Conservation (phyloP, 2,113 vertebrate species). For the Elaphurus davidianus region DNA sequence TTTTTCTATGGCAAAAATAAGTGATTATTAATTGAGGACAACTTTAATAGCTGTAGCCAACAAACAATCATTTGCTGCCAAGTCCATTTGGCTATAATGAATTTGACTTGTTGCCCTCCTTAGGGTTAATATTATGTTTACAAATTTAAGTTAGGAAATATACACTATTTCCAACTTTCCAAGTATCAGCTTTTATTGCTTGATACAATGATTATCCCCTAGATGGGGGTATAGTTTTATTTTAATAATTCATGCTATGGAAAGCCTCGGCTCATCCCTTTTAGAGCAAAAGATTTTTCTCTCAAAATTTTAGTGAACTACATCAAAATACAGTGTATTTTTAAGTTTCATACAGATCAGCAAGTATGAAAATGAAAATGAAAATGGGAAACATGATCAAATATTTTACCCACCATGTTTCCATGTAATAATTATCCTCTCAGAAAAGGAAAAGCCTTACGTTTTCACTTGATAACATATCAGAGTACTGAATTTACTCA, state of each 20-base stretch:
- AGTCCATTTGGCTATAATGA: not conserved
- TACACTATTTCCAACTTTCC: not conserved
- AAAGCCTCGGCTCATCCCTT: not conserved
- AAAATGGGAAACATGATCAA: not conserved
- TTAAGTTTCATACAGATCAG: not conserved
- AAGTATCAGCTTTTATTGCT: not conserved
- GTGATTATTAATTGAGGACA: not conserved
- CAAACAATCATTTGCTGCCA: not conserved
- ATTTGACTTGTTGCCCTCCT: not conserved
- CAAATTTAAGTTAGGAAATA: not conserved
- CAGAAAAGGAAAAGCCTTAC: not conserved
- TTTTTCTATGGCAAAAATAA: not conserved
- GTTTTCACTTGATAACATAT: not conserved
- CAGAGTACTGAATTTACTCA: not conserved
- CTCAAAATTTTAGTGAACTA: not conserved
- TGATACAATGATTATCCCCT: not conserved
- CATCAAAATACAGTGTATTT: not conserved
- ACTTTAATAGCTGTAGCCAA: not conserved
- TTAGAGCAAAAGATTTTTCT: not conserved
- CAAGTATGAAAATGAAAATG: not conserved
- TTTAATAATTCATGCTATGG: not conserved
- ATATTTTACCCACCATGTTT: not conserved
- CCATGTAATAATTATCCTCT: not conserved
- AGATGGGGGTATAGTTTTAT: not conserved
- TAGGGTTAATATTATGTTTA: not conserved